Evolutionary conservation across 2,113 vertebrate species (phyloP).

Genomic region (Agelaius phoeniceus): DNA sequence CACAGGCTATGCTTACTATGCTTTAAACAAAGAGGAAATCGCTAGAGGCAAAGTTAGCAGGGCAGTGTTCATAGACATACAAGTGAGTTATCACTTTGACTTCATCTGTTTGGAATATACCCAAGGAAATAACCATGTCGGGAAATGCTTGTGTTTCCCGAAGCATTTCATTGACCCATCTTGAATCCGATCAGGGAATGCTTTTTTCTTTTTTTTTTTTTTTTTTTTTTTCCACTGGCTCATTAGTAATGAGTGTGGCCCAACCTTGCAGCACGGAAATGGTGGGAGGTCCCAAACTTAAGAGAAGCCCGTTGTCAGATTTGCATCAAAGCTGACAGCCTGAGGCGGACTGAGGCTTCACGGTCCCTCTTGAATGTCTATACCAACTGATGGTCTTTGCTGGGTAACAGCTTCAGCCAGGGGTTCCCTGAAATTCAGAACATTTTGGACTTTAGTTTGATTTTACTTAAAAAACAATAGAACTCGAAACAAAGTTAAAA

Average conservation of each 20-base stretch:
- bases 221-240: not conserved
- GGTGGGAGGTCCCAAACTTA: slow-evolving; percentile 16
- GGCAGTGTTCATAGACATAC: not conserved
- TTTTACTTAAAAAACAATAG: not conserved
- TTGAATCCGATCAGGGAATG: rapidly evolving
- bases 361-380: not conserved
- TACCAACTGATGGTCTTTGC: not conserved
- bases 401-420: not conserved
- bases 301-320: not conserved
- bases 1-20: not conserved
- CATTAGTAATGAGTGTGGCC: not conserved
- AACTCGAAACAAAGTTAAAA: not conserved
- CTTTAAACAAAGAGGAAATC: slow-evolving; percentile 34
- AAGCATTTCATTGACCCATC: not conserved
- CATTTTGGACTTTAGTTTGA: not conserved
- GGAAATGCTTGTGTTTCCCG: not conserved
- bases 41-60: not conserved
- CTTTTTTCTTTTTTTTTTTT: not conserved
- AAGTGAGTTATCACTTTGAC: not conserved
- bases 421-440: not conserved
- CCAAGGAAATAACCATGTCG: not conserved
- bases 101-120: not conserved
- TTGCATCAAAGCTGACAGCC: not conserved
- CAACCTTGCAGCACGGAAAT: not conserved
- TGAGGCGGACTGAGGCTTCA: not conserved